Evolutionary conservation across 2,797 vertebrate species (phyloP), one percentile per base, ranked within the genome.

Genomic region (Chrysocyon brachyurus): DNA sequence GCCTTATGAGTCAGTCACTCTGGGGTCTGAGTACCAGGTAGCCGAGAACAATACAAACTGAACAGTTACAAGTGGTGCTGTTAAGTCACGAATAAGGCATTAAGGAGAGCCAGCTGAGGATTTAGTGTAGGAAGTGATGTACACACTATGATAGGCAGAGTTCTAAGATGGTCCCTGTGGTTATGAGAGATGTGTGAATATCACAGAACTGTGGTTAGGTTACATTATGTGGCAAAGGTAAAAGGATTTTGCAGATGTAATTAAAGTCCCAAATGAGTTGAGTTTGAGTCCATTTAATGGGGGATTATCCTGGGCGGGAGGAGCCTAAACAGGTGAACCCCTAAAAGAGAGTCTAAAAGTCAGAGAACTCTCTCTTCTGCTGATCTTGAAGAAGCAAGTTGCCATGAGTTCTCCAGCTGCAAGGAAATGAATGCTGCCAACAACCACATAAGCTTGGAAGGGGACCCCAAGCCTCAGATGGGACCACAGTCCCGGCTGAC

Each of bases 351-450:
- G 14, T 72, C 75, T 88, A 12, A 40, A 94, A 90, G 59, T 87
- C 84, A 57, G 66, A 96, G 72, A 40, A 40, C 49, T 56, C 75
- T 85, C 28, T 90, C 70, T 94, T 84, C 46, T 82, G 79, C 78
- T 97, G 91, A 97, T 88, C 96, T 91, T 83, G 56, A 90, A 64
- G 89, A 88, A 94, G 61, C 8, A 46, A 95, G 87, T 63, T 66
- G 77, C 68, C 49, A 8, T 78, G 89, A 95, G 59, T 86, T 87
- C 87, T 86, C 52, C 89, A 97, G 94, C 96, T 94, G 79, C 70
- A 81, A 95, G 87, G 97, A 97, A 87, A 24, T 46, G 24, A 85
- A 90, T 68, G 91, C 83, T 94, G 95, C 96, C 95, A 97, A 78
- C 86, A 82, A 63, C 95, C 94, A 87, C 93, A 87, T 14, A 66